These are phyloP conservation scores for Sebastiscus albofasciatus DNA, from an alignment of 2,797 vertebrate species.

Conservation along the genomic window DNA sequence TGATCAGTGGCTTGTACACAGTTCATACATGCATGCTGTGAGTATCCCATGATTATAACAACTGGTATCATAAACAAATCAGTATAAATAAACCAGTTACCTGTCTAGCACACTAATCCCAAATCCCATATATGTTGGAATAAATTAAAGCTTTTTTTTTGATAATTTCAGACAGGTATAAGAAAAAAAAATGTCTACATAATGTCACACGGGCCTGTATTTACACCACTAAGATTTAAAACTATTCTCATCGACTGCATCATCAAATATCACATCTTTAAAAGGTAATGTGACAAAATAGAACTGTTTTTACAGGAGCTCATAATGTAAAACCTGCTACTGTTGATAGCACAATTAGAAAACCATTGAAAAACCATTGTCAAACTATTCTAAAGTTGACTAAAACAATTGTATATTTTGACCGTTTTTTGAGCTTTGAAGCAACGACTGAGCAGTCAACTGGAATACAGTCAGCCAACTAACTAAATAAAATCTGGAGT, in stretches of 20 bases:
- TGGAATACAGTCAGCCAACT: constrained; percentile 19
- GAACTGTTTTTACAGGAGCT: background rate
- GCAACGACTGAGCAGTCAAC: background rate
- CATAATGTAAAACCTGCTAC: background rate
- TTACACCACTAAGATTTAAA: background rate
- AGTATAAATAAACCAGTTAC: background rate
- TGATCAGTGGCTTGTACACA: background rate
- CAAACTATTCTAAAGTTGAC: background rate
- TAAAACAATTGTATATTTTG: background rate
- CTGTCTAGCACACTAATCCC: background rate
- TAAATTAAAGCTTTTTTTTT: background rate
- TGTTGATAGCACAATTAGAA: background rate
- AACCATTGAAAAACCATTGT: background rate
- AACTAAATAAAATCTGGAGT: constrained; percentile 16
- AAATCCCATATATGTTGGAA: background rate
- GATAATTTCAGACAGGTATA: background rate
- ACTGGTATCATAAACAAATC: background rate
- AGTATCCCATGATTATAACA: background rate
- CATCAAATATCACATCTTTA: background rate
- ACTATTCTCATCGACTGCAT: background rate
- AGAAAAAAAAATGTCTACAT: background rate
- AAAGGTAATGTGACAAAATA: background rate
- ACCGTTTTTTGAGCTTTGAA: background rate
- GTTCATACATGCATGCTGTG: background rate
- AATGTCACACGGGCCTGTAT: background rate